Evolutionary conservation across 2,113 vertebrate species (phyloP).

Genomic region (Ondatra zibethicus): DNA sequence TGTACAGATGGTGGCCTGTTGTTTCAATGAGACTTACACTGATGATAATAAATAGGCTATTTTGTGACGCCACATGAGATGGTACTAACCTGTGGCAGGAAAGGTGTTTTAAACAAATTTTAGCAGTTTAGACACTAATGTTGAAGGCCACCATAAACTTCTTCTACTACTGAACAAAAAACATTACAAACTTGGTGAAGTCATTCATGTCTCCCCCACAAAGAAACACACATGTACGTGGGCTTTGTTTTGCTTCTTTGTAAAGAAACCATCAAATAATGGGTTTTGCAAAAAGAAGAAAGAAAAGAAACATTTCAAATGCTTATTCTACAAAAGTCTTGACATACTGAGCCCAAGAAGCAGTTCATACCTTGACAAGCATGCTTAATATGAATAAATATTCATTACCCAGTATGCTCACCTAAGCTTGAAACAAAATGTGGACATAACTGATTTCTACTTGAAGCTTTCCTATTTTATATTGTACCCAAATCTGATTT

Average conservation of each 20-base stretch:
- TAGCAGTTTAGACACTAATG: slow-evolving; percentile 6
- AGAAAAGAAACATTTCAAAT: slow-evolving; percentile 40
- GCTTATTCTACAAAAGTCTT: slow-evolving; percentile 16
- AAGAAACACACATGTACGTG: not conserved
- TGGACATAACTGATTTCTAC: not conserved
- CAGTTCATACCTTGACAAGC: slow-evolving; percentile 10
- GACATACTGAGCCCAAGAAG: not conserved
- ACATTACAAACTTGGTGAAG: slow-evolving; percentile 32
- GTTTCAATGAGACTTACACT: slow-evolving; percentile 54
- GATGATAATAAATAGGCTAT: slow-evolving; percentile 53
- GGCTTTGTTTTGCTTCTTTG: slow-evolving; percentile 48
- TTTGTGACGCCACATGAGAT: slow-evolving; percentile 34
- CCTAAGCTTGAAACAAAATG: slow-evolving; percentile 20
- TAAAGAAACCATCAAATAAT: not conserved
- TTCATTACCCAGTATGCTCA: not conserved
- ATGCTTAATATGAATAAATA: slow-evolving; percentile 31
- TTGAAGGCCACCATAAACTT: slow-evolving; percentile 31
- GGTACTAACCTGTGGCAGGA: not conserved
- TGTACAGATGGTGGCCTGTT: not conserved
- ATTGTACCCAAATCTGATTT: not conserved
- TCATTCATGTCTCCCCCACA: not conserved
- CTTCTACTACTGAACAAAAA: not conserved
- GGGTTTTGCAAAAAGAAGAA: not conserved
- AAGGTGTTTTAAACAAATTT: not conserved
- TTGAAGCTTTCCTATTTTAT: not conserved